Percentiles rank a stretch among this genome's conserved stretches.
phyloP scores from a whole-genome alignment of 2,113 vertebrate genomes.

The Agelaius phoeniceus region DNA sequence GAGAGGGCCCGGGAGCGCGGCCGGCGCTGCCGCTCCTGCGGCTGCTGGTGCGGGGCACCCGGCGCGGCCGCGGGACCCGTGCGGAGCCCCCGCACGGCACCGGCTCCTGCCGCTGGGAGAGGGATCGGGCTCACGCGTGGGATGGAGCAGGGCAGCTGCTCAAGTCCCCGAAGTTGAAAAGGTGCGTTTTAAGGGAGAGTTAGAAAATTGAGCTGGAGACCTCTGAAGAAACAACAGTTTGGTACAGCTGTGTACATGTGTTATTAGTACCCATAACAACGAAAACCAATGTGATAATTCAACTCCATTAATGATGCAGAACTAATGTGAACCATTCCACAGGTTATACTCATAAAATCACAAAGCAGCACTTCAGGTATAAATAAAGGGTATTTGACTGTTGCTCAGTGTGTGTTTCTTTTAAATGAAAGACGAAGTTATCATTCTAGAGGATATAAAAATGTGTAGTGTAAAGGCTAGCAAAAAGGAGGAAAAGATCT shows the following conservation, averaged over 20 bases:
- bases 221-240: neutral
- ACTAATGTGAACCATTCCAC: neutral
- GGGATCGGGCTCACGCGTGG: neutral
- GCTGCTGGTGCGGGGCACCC: neutral
- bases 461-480: neutral
- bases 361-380: neutral
- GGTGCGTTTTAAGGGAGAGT: neutral
- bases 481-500: neutral
- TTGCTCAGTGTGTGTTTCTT: neutral
- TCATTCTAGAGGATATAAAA: neutral
- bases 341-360: neutral
- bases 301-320: neutral
- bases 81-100: neutral
- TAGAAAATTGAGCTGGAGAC: neutral
- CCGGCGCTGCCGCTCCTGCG: neutral
- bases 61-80: too few species aligned
- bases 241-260: neutral
- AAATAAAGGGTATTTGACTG: neutral
- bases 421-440: neutral
- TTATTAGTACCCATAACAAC: neutral
- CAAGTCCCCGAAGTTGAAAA: neutral
- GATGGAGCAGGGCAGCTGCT: neutral
- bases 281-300: neutral
- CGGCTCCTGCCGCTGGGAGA: fast-evolving
- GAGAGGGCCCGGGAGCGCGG: neutral